These are phyloP conservation scores for Enteromius fasciolatus DNA, from an alignment of 2,797 vertebrate genomes.

Conservation along the genomic window DNA sequence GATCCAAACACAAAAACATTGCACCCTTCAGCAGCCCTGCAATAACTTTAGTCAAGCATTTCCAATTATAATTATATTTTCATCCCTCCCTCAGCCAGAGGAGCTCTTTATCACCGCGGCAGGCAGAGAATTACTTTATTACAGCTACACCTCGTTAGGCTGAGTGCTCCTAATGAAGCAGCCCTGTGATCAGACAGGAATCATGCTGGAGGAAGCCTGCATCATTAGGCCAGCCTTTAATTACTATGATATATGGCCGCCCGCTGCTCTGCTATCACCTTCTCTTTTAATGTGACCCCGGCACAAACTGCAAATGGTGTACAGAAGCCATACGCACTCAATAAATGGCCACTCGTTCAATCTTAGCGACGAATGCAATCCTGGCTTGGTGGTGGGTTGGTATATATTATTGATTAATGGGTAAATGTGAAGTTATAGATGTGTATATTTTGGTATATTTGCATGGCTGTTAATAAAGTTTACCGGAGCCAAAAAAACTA, in stretches of 20 bases:
- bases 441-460: background rate
- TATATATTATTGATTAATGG: background rate
- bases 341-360: slow-evolving; percentile 3
- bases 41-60: slow-evolving; percentile 94
- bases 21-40: slow-evolving; percentile 89
- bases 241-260: slow-evolving; percentile 98
- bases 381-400: background rate
- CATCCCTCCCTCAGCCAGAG: slow-evolving; percentile 89
- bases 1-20: slow-evolving; percentile 73
- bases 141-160: slow-evolving; percentile 99
- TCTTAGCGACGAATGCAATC: background rate
- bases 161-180: slow-evolving; percentile 99
- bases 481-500: background rate
- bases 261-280: slow-evolving; percentile 72
- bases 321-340: slow-evolving; percentile 8
- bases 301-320: slow-evolving; percentile 44
- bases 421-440: background rate
- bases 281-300: slow-evolving; percentile 49
- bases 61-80: slow-evolving; percentile 96
- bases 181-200: slow-evolving; percentile 99
- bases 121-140: slow-evolving; percentile 99
- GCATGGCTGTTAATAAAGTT: background rate
- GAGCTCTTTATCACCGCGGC: slow-evolving; percentile 97
- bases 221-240: slow-evolving; percentile 99
- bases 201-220: slow-evolving; percentile 99